Percentiles rank a stretch among this genome's conserved stretches.
These are phyloP conservation scores for Silurus glanis DNA, from an alignment of 2,113 vertebrate genomes.

Conservation along the genomic window DNA sequence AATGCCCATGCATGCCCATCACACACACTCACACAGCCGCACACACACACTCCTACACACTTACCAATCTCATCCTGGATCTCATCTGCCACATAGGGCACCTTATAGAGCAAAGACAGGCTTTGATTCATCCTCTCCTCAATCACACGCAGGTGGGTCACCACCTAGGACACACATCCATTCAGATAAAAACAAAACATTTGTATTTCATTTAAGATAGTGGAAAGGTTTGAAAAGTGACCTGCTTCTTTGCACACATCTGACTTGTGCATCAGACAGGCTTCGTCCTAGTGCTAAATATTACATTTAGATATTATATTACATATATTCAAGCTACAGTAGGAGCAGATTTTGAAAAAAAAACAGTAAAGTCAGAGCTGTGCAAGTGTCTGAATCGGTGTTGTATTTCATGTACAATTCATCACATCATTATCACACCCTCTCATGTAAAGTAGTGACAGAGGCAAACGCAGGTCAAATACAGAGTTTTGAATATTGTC, in stretches of 20 bases:
- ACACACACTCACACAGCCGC: not conserved
- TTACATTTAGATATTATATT: not conserved
- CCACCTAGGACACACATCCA: slow-evolving; percentile 76
- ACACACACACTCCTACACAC: slow-evolving; percentile 55
- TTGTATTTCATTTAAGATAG: not conserved
- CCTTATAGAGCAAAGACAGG: slow-evolving; percentile 94
- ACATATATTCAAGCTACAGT: not conserved
- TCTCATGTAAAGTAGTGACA: too few relatives aligned
- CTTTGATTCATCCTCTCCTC: slow-evolving; percentile 99
- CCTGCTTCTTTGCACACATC: not conserved
- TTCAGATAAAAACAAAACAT: not conserved
- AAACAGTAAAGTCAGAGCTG: too few relatives aligned
- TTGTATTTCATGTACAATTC: too few relatives aligned
- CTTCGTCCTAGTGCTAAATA: not conserved
- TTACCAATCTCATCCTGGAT: slow-evolving; percentile 92
- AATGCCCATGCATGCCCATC: not conserved
- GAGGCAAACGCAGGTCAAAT: too few relatives aligned
- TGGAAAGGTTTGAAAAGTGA: not conserved
- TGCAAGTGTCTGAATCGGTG: too few relatives aligned
- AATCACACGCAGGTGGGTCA: slow-evolving; percentile 98
- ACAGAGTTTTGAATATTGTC: too few relatives aligned
- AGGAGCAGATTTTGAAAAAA: not conserved
- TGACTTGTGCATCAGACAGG: not conserved
- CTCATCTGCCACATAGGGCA: slow-evolving; percentile 92
- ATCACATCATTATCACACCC: too few relatives aligned